Evolutionary conservation across 2,888 invertebrate species (phyloP).

Genomic region (Parapristionchus giblindavisi): DNA sequence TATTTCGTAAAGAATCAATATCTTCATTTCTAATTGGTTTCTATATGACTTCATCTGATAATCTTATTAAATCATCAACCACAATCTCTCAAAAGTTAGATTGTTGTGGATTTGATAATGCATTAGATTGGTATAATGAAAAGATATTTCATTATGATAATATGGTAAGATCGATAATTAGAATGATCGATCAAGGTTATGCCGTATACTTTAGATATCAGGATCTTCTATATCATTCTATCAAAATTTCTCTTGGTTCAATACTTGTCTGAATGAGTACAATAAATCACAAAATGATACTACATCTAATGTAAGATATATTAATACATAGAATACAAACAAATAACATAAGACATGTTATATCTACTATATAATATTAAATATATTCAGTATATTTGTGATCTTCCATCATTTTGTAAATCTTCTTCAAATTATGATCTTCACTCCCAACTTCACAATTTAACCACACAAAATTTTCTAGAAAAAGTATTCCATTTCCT

Average conservation of each 20-base stretch:
- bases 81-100: neutral
- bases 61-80: neutral
- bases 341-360: too few relatives aligned
- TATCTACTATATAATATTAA: too few relatives aligned
- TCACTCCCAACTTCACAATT: too few relatives aligned
- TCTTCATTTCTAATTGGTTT: neutral
- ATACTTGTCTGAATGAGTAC: neutral
- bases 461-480: too few relatives aligned
- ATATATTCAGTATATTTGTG: constrained; percentile 19
- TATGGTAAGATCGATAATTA: neutral
- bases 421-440: too few relatives aligned
- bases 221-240: neutral
- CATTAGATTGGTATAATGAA: constrained; percentile 3
- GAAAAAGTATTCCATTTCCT: too few relatives aligned
- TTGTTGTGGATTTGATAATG: constrained; percentile 10
- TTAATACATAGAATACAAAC: too few relatives aligned
- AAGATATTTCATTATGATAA: neutral
- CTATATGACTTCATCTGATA: neutral
- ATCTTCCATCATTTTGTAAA: constrained; percentile 4
- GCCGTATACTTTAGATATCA: neutral
- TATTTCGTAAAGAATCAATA: too few relatives aligned
- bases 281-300: neutral
- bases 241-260: constrained; percentile 24
- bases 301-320: too few relatives aligned
- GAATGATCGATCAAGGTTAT: too few relatives aligned